A percentile compares a stretch with the other conserved stretches of the same genome.
Evolutionary conservation across 2,888 invertebrate species (phyloP).

Genomic region (Cinara cedri): DNA sequence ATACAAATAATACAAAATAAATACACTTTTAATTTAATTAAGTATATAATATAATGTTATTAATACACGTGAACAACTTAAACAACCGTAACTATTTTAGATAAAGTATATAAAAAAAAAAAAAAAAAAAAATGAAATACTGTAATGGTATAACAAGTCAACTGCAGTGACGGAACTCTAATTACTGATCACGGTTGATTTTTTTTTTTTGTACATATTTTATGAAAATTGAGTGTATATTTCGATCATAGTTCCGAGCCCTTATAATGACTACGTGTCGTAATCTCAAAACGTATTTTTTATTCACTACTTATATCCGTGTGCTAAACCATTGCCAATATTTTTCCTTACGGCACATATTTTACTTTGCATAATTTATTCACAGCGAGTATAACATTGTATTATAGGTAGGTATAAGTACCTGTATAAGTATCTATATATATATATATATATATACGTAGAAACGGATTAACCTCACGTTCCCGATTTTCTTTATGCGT

Average conservation of each 20-base stretch:
- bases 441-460: no score
- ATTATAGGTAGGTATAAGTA: no score
- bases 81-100: no score
- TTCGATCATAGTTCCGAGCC: neutral
- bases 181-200: no score
- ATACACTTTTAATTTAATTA: no score
- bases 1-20: no score
- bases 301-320: constrained; percentile 11
- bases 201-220: no score
- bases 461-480: neutral
- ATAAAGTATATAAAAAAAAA: no score
- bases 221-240: constrained; percentile 13
- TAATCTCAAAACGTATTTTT: constrained; percentile 24
- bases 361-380: constrained; percentile 37
- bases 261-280: neutral
- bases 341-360: constrained; percentile 7
- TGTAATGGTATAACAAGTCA: neutral
- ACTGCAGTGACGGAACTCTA: neutral
- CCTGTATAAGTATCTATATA: no score
- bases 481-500: constrained; percentile 7
- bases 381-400: neutral
- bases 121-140: neutral
- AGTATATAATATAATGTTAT: no score
- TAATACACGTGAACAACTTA: no score
- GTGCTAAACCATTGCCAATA: constrained; percentile 23